Base-by-base conservation (phyloP, 2,113 vertebrate genomes). In the Coreoperca whiteheadi region DNA sequence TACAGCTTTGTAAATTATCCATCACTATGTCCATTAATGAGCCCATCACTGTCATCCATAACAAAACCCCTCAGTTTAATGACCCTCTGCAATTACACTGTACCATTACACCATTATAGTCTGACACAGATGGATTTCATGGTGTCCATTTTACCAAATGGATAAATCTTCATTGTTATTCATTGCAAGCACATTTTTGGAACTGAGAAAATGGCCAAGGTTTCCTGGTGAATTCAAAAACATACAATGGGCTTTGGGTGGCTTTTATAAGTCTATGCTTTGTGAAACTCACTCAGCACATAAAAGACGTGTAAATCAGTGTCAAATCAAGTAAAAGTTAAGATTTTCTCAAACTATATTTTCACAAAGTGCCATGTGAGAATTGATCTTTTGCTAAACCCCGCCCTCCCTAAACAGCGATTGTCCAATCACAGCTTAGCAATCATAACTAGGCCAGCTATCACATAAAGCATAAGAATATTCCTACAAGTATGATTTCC, bases 71-170 rank as follows among this genome's bases (percentile, higher is more conserved):
- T 37, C 66, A 66, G 15, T 67, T 73, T 82, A 81, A 73, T 48
- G 46, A 67, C 46, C 43, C 63, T 34, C 60, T 57, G 80, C 66
- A 83, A 83, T 83, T 80, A 87, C 65, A 65, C 48, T 12, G 18
- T 10, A 66, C 64, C 53, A 72, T 79, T 65, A 79, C 14, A 67
- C 61, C 66, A 64, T 56, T 68, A 77, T 39, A 23, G n/a, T 37
- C 48, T 50, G 57, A 84, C 81, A 81, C 18, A 50, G 56, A 61
- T 46, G 54, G 39, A 88, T 81, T 72, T 66, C n/a, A 53, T 8
- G 20, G 50, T n/a, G 51, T 30, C 14, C 50, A 37, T 78, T 64
- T 69, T 46, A 64, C 53, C 54, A 46, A 67, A 82, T 18, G 30
- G 37, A 32, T 60, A 28, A 66, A 41, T 61, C 20, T 57, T 81